Evolutionary conservation across 2,888 invertebrate species (phyloP).

Genomic region (Thecophora atra): DNA sequence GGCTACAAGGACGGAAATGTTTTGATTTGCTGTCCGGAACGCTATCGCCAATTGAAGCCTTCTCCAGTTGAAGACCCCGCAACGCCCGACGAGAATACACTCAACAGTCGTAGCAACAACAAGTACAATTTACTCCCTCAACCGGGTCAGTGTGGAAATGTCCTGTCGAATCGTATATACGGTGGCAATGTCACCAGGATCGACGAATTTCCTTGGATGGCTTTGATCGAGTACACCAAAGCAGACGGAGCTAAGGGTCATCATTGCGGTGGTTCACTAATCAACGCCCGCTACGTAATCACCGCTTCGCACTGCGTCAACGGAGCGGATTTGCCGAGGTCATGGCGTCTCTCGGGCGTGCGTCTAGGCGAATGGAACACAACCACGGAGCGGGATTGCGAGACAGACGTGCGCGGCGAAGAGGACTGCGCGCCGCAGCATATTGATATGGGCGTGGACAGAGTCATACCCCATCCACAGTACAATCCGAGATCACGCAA

Average conservation of each 20-base stretch:
- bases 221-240: slow-evolving; percentile 68
- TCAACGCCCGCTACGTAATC: slow-evolving; percentile 72
- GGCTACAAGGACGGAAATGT: slow-evolving; percentile 69
- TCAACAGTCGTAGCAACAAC: slow-evolving; percentile 24
- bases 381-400: slow-evolving; percentile 71
- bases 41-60: slow-evolving; percentile 47
- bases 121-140: slow-evolving; percentile 62
- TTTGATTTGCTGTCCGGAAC: slow-evolving; percentile 59
- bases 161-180: slow-evolving; percentile 70
- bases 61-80: slow-evolving; percentile 34
- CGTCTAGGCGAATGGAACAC: slow-evolving; percentile 69
- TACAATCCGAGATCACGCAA: slow-evolving; percentile 71
- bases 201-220: slow-evolving; percentile 73
- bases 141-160: slow-evolving; percentile 69
- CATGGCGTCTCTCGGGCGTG: slow-evolving; percentile 69
- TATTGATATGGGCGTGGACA: slow-evolving; percentile 72
- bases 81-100: neutral
- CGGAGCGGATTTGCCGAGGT: slow-evolving; percentile 71
- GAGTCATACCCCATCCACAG: slow-evolving; percentile 72
- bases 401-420: slow-evolving; percentile 62
- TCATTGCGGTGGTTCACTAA: slow-evolving; percentile 79
- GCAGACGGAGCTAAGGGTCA: slow-evolving; percentile 67
- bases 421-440: slow-evolving; percentile 71
- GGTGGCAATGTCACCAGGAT: slow-evolving; percentile 72
- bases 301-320: slow-evolving; percentile 82